Conservation (phyloP, 2,888 invertebrate species). For the Copidosoma aretas region DNA sequence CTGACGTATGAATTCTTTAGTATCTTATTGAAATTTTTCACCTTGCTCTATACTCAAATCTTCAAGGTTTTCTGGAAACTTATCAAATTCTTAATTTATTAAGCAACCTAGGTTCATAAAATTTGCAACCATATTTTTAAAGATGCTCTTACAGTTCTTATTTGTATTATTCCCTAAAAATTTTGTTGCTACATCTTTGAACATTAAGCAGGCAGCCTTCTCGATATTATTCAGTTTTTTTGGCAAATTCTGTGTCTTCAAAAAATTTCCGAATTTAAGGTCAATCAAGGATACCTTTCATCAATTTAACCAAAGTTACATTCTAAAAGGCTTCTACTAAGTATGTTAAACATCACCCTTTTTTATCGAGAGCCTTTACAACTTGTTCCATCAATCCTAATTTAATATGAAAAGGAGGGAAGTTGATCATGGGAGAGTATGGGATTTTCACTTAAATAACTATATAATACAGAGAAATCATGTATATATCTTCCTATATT, state of each 20-base stretch:
- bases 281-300: neutral
- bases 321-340: neutral
- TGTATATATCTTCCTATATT: no score
- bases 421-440: no score
- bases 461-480: no score
- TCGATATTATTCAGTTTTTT: constrained; percentile 37
- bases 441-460: no score
- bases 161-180: constrained; percentile 40
- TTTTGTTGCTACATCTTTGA: constrained; percentile 30
- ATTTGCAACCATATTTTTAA: constrained; percentile 3
- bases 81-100: no score
- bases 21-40: no score
- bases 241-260: constrained; percentile 37
- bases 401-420: constrained; percentile 20
- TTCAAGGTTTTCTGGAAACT: no score
- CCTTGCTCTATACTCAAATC: no score
- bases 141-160: constrained; percentile 38
- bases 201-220: constrained; percentile 38
- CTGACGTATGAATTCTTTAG: no score
- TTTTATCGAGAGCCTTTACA: constrained; percentile 26
- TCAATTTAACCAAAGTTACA: neutral
- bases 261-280: neutral
- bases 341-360: neutral
- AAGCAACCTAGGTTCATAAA: no score
- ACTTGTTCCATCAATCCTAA: neutral